These are phyloP conservation scores for Poeciliopsis turrubarensis DNA, from an alignment of 2,113 vertebrate species.

Conservation along the genomic window DNA sequence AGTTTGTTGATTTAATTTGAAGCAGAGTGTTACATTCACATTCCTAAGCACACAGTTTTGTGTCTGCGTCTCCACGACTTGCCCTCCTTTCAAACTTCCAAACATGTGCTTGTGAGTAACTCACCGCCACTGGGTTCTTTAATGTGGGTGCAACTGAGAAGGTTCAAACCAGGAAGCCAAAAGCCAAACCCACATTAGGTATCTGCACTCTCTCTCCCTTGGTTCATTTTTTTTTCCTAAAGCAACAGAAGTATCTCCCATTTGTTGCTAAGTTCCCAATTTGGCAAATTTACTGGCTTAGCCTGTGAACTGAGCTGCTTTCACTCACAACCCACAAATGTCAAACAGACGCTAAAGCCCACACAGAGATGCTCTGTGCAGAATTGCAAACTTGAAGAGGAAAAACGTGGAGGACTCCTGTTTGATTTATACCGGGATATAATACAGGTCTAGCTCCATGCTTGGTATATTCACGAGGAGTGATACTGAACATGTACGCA, in stretches of 20 bases:
- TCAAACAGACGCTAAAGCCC: constrained; percentile 23
- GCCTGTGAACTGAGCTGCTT: constrained; percentile 22
- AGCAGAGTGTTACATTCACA: not conserved
- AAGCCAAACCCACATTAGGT: constrained; percentile 41
- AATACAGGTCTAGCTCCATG: constrained; percentile 1
- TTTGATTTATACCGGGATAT: not conserved
- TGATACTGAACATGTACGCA: constrained; percentile 21
- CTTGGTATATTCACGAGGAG: constrained; percentile 7
- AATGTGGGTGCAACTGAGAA: constrained; percentile 51
- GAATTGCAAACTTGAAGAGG: constrained; percentile 12
- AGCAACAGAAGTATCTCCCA: constrained; percentile 42
- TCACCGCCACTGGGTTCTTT: constrained; percentile 30
- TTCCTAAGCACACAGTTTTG: constrained; percentile 18
- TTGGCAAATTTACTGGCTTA: constrained; percentile 35
- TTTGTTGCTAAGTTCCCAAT: constrained; percentile 14
- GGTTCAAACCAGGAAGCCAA: constrained; percentile 23
- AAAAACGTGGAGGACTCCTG: constrained; percentile 4
- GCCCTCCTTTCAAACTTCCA: not conserved
- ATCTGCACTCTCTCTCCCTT: constrained; percentile 23
- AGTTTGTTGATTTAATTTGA: not conserved
- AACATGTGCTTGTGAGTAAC: constrained; percentile 14
- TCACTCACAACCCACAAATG: constrained; percentile 28
- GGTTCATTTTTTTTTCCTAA: constrained; percentile 54
- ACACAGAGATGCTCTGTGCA: constrained; percentile 13
- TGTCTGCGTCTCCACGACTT: constrained; percentile 4